phyloP scores from a whole-genome alignment of 1,140 invertebrate genomes.

The Atta texana region DNA sequence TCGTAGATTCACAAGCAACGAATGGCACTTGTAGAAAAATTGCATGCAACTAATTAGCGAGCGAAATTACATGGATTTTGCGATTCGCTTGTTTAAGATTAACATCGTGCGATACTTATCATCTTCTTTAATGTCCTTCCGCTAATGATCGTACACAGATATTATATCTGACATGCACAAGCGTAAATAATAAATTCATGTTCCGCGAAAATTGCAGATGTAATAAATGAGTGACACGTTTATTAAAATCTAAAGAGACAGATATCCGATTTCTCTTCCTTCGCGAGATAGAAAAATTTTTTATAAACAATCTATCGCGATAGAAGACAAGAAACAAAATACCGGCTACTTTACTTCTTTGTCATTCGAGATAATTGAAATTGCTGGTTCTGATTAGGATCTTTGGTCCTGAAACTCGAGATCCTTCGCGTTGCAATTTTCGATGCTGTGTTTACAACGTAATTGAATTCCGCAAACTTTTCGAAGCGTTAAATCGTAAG shows the following conservation, averaged over 20 bases:
- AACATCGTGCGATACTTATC: background rate
- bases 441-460: background rate
- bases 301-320: background rate
- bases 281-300: background rate
- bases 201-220: background rate
- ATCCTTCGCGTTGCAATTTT: background rate
- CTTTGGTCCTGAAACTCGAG: background rate
- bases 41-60: slow-evolving; percentile 27
- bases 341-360: no score
- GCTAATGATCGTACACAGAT: background rate
- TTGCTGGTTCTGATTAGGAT: background rate
- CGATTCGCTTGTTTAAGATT: background rate
- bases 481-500: background rate
- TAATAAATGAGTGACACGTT: background rate
- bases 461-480: background rate
- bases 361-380: background rate
- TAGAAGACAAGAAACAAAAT: background rate
- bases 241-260: background rate
- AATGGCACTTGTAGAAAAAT: slow-evolving; percentile 7
- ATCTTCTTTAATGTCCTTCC: background rate
- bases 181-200: background rate
- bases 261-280: background rate
- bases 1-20: slow-evolving; percentile 21
- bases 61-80: background rate
- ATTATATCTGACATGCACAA: background rate